Evolutionary conservation across 2,888 invertebrate genomes (phyloP).

Genomic region (Pheosia gnoma): DNA sequence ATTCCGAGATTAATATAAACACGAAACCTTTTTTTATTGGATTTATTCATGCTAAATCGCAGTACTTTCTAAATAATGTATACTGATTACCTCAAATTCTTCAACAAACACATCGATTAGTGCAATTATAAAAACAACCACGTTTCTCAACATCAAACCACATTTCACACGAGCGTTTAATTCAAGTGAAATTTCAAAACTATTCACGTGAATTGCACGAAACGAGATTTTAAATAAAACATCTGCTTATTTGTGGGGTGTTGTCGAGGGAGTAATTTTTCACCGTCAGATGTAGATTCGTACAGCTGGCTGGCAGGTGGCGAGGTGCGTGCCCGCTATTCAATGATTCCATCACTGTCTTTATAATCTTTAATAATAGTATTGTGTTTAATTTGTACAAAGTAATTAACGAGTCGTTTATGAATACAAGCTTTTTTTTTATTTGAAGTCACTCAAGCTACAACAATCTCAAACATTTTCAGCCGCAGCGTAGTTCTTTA

Average conservation of each 20-base stretch:
- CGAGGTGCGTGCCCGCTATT: conserved; percentile 64
- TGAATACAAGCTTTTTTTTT: too few species aligned
- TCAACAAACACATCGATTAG: conserved; percentile 31
- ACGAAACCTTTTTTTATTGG: too few species aligned
- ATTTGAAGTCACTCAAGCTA: background rate
- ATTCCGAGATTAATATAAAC: too few species aligned
- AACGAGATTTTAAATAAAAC: conserved; percentile 50
- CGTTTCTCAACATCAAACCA: conserved; percentile 23
- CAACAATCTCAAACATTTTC: background rate
- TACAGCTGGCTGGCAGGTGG: conserved; percentile 78
- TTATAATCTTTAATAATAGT: background rate
- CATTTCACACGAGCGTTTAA: conserved; percentile 29
- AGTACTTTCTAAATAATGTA: conserved; percentile 33
- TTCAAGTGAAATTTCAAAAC: conserved; percentile 37
- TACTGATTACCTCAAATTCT: conserved; percentile 22
- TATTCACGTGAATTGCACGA: conserved; percentile 21
- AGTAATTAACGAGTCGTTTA: background rate
- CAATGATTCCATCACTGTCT: conserved; percentile 46
- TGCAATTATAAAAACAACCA: conserved; percentile 39
- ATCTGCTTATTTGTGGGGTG: conserved; percentile 64
- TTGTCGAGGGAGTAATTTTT: conserved; percentile 65
- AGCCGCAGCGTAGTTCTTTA: background rate
- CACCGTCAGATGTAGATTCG: conserved; percentile 66
- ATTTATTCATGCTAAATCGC: conserved; percentile 14
- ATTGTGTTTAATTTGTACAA: background rate